phyloP scores from a whole-genome alignment of 2,888 invertebrate genomes.

The Caenorhabditis sinica region DNA sequence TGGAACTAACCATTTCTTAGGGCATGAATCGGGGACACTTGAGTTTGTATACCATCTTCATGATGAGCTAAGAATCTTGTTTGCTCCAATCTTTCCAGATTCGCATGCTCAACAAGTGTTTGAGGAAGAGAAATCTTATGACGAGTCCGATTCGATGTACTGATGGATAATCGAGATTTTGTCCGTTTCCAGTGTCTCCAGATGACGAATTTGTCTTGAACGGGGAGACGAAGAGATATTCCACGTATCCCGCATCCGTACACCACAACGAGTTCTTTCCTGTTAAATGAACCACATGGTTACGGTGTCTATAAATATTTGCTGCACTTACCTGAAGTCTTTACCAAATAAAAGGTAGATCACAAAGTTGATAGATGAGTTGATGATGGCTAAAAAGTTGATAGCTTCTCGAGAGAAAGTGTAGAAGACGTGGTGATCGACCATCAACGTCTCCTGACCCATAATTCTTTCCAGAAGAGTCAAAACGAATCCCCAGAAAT shows the following conservation, averaged over 20 bases:
- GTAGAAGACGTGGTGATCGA: conserved; percentile 76
- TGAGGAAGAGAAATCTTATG: conserved; percentile 65
- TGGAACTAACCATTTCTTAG: conserved; percentile 59
- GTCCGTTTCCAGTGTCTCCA: conserved; percentile 72
- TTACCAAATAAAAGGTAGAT: conserved; percentile 98
- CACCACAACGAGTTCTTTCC: conserved; percentile 78
- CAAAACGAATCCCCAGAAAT: conserved; percentile 82
- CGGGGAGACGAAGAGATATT: conserved; percentile 73
- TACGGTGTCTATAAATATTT: conserved; percentile 1
- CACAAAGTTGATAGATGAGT: conserved; percentile 97
- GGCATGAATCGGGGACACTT: conserved; percentile 66
- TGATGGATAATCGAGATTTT: conserved; percentile 62
- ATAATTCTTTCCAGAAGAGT: conserved; percentile 78
- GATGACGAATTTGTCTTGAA: conserved; percentile 76
- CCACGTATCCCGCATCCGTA: conserved; percentile 80
- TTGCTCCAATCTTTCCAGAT: conserved; percentile 65
- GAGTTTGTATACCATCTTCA: conserved; percentile 54
- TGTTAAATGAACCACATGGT: no score
- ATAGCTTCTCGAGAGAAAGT: conserved; percentile 85
- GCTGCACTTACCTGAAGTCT: conserved; percentile 86
- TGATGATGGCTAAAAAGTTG: conserved; percentile 95
- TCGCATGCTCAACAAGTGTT: conserved; percentile 49
- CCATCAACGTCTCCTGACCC: conserved; percentile 73
- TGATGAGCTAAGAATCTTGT: conserved; percentile 67
- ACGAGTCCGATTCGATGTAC: conserved; percentile 22